These are phyloP conservation scores for Meloidogyne hapla DNA, from an alignment of 1,140 invertebrate species.

Conservation along the genomic window DNA sequence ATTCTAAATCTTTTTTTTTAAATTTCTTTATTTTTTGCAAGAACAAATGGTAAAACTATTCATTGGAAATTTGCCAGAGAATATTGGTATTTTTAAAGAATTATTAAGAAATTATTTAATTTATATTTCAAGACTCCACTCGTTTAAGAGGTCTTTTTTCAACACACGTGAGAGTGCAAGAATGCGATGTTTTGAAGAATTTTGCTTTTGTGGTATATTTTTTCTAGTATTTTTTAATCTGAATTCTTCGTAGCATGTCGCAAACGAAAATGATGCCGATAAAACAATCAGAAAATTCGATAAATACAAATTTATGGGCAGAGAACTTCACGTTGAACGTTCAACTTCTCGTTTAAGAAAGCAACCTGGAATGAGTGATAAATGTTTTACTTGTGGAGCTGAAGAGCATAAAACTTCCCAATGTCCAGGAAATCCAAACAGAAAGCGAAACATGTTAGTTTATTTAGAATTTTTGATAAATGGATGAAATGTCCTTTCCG, in stretches of 20 bases:
- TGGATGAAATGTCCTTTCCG: neutral
- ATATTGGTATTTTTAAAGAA: slow-evolving; percentile 22
- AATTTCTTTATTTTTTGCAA: neutral
- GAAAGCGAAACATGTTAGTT: neutral
- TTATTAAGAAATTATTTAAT: neutral
- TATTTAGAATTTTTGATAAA: neutral
- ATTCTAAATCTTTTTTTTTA: neutral
- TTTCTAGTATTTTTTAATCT: neutral
- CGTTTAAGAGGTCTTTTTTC: slow-evolving; percentile 54
- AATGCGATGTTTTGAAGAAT: slow-evolving; percentile 62
- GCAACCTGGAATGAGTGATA: slow-evolving; percentile 53
- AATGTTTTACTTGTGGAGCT: slow-evolving; percentile 60
- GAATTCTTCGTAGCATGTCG: slow-evolving; percentile 50
- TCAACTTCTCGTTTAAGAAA: slow-evolving; percentile 48
- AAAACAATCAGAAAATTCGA: slow-evolving; percentile 53
- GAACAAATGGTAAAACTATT: slow-evolving; percentile 58
- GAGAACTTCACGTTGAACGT: slow-evolving; percentile 55
- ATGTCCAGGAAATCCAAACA: slow-evolving; percentile 41
- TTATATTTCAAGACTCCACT: slow-evolving; percentile 41
- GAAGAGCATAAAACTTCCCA: slow-evolving; percentile 59
- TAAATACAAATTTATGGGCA: slow-evolving; percentile 54
- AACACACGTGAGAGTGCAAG: slow-evolving; percentile 56
- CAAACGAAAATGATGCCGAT: slow-evolving; percentile 52
- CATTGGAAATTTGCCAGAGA: slow-evolving; percentile 60
- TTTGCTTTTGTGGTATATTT: slow-evolving; percentile 58